phyloP scores from a whole-genome alignment of 2,888 invertebrate species.

The Hoplodrina blanda region DNA sequence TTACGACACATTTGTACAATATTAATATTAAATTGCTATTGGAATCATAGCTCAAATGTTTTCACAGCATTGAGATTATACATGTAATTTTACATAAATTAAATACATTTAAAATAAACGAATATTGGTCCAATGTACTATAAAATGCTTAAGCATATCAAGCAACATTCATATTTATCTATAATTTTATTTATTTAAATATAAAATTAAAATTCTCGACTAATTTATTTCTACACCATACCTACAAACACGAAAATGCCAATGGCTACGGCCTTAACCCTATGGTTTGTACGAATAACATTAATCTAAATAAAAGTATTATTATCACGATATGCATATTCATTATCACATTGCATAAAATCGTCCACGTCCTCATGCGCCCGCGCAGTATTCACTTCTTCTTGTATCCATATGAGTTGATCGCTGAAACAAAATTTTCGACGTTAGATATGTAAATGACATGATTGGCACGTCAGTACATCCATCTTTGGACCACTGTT shows the following conservation, averaged over 20 bases:
- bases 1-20: background rate
- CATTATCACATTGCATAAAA: conserved; percentile 63
- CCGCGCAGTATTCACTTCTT: conserved; percentile 76
- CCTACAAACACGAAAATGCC: conserved; percentile 30
- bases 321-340: conserved; percentile 65
- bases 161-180: conserved; percentile 3
- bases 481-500: background rate
- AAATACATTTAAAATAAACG: background rate
- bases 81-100: background rate
- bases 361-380: conserved; percentile 13
- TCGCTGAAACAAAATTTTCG: conserved; percentile 88
- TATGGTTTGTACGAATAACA: conserved; percentile 50
- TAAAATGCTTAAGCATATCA: conserved; percentile 17
- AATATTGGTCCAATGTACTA: conserved; percentile 31
- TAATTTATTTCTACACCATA: conserved; percentile 25
- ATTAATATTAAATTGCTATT: background rate
- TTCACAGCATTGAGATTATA: background rate
- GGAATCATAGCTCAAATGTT: background rate
- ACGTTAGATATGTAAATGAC: background rate
- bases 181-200: background rate
- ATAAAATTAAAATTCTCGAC: conserved; percentile 9
- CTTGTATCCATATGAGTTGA: conserved; percentile 94
- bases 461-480: background rate
- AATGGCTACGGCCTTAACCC: conserved; percentile 39
- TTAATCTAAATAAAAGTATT: conserved; percentile 49